phyloP scores from a whole-genome alignment of 2,888 invertebrate genomes.

The Lampropteryx suffumata region DNA sequence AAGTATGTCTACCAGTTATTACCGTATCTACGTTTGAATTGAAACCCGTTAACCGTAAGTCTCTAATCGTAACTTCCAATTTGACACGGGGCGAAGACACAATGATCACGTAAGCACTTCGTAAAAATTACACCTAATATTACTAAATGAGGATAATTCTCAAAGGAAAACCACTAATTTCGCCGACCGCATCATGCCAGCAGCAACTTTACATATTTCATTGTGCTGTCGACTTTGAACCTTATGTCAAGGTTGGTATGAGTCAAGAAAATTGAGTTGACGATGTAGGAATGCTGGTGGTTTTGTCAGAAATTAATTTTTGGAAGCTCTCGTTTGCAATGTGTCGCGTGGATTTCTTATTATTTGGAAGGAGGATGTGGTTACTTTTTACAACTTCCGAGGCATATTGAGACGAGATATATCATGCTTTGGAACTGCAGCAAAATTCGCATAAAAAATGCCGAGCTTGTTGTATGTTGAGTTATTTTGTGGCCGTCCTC shows the following conservation, averaged over 20 bases:
- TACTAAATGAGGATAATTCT: constrained; percentile 22
- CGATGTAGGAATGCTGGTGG: background rate
- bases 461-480: background rate
- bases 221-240: background rate
- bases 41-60: background rate
- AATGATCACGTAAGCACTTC: constrained; percentile 13
- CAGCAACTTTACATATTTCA: background rate
- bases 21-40: background rate
- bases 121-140: constrained; percentile 22
- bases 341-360: constrained; percentile 26
- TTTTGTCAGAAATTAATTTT: constrained; percentile 22
- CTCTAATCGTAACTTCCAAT: background rate
- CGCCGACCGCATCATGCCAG: constrained; percentile 9
- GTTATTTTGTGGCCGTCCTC: too few species aligned
- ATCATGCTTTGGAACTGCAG: constrained; percentile 26
- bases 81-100: constrained; percentile 10
- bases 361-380: constrained; percentile 25
- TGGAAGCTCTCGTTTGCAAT: constrained; percentile 30
- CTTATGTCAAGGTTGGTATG: background rate
- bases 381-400: constrained; percentile 18
- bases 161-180: constrained; percentile 24
- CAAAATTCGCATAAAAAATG: background rate
- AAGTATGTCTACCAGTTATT: too few species aligned
- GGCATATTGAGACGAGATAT: constrained; percentile 21
- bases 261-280: background rate